Percentiles rank a stretch among this genome's conserved stretches.
These are phyloP conservation scores for Temnothorax longispinosus DNA, from an alignment of 1,140 invertebrate species.

Conservation along the genomic window DNA sequence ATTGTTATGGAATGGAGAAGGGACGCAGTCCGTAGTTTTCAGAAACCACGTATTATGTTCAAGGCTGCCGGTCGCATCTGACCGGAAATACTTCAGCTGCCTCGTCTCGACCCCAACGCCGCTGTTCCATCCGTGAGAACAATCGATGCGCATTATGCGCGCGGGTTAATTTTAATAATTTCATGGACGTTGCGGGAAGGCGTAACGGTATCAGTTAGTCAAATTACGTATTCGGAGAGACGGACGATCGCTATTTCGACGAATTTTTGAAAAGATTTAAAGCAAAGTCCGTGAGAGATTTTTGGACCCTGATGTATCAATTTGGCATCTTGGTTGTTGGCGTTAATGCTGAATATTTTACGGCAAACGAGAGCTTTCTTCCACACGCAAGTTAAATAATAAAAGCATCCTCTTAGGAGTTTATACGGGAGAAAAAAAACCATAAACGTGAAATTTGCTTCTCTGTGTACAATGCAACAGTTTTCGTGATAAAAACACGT, in stretches of 20 bases:
- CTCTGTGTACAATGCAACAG: not conserved
- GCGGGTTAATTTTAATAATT: constrained; percentile 40
- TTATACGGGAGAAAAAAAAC: not conserved
- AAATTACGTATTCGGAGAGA: not conserved
- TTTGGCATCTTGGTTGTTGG: constrained; percentile 9
- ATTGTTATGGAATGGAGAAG: constrained; percentile 4
- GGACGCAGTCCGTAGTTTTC: constrained; percentile 28
- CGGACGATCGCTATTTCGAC: not conserved
- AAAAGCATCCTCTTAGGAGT: constrained; percentile 23
- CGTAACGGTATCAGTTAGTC: not conserved
- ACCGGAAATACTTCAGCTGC: constrained; percentile 72
- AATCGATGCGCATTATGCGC: constrained; percentile 50
- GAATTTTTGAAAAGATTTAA: not conserved
- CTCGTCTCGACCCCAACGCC: constrained; percentile 15
- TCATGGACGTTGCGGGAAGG: not conserved
- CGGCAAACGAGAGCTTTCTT: constrained; percentile 2
- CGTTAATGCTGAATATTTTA: constrained; percentile 48
- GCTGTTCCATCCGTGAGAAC: constrained; percentile 53
- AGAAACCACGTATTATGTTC: constrained; percentile 59
- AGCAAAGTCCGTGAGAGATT: not conserved
- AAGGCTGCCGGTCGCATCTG: constrained; percentile 63
- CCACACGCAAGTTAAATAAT: constrained; percentile 36
- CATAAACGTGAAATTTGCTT: not conserved
- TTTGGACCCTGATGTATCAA: constrained; percentile 13
- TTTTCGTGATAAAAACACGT: not conserved